A percentile compares a stretch with the other conserved stretches of the same genome.
Conservation (phyloP, 1,140 invertebrate genomes). For the silkworm (Bombyx mori) region DNA sequence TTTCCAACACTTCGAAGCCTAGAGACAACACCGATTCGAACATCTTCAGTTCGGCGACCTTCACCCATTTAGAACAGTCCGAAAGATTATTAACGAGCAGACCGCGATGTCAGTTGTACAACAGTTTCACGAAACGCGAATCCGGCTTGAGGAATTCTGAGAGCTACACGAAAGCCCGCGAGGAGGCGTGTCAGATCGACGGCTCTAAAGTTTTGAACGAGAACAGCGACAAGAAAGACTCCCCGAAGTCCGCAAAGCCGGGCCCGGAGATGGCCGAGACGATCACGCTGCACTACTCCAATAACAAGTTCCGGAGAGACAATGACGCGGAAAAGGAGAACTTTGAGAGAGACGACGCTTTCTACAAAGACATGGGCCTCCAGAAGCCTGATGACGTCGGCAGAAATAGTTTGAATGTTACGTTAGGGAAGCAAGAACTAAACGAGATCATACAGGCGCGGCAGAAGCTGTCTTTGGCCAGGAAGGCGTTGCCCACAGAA, state of each 20-base stretch:
- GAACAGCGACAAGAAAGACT: constrained; percentile 48
- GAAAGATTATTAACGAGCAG: constrained; percentile 48
- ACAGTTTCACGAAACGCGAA: constrained; percentile 51
- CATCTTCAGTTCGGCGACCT: constrained; percentile 65
- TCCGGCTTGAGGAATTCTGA: constrained; percentile 40
- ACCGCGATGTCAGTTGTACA: constrained; percentile 46
- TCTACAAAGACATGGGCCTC: constrained; percentile 55
- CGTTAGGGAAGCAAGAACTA: constrained; percentile 59
- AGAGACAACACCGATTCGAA: constrained; percentile 56
- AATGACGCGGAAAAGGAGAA: constrained; percentile 60
- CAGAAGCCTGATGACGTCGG: constrained; percentile 34
- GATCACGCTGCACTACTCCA: constrained; percentile 52
- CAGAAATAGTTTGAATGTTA: constrained; percentile 56
- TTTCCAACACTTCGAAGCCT: constrained; percentile 43
- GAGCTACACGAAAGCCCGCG: constrained; percentile 54
- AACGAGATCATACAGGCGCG: constrained; percentile 63
- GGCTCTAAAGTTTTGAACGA: constrained; percentile 49
- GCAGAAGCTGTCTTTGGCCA: constrained; percentile 55
- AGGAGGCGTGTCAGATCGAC: constrained; percentile 59
- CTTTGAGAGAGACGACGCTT: constrained; percentile 55
- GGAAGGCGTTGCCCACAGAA: constrained; percentile 49
- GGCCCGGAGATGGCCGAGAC: constrained; percentile 51
- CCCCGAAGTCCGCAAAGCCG: constrained; percentile 28
- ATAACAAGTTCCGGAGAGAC: constrained; percentile 44
- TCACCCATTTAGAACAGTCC: constrained; percentile 59